Percentiles rank a stretch among this genome's conserved stretches.
Evolutionary conservation across 2,797 vertebrate species (phyloP).

Genomic region (Pipistrellus kuhlii): DNA sequence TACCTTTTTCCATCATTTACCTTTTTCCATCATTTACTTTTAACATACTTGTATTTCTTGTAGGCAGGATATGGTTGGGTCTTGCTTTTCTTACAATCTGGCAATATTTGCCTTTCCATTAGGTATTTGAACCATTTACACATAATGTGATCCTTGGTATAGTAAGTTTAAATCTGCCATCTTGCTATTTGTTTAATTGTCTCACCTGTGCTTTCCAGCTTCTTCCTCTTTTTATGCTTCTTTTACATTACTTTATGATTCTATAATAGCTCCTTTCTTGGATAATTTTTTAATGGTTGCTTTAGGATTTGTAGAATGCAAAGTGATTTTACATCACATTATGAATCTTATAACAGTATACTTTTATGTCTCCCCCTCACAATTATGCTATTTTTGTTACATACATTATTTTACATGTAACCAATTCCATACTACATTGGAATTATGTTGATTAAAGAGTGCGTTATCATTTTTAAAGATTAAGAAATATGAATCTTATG

Average conservation of each 20-base stretch:
- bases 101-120: background rate
- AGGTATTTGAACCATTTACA: constrained; percentile 18
- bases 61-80: background rate
- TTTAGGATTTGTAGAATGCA: background rate
- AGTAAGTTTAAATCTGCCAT: background rate
- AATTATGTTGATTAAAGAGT: background rate
- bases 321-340: background rate
- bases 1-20: background rate
- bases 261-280: background rate
- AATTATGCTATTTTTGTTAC: background rate
- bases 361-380: background rate
- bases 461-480: background rate
- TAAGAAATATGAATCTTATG: background rate
- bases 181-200: background rate
- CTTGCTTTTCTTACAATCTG: background rate
- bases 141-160: background rate
- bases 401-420: background rate
- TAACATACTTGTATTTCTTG: background rate
- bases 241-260: constrained; percentile 5
- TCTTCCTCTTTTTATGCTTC: background rate
- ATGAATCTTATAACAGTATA: background rate
- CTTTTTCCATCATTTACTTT: background rate
- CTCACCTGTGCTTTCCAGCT: background rate
- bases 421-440: background rate
- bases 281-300: background rate